phyloP scores from a whole-genome alignment of 2,797 vertebrate species.

The Cheirogaleus major region DNA sequence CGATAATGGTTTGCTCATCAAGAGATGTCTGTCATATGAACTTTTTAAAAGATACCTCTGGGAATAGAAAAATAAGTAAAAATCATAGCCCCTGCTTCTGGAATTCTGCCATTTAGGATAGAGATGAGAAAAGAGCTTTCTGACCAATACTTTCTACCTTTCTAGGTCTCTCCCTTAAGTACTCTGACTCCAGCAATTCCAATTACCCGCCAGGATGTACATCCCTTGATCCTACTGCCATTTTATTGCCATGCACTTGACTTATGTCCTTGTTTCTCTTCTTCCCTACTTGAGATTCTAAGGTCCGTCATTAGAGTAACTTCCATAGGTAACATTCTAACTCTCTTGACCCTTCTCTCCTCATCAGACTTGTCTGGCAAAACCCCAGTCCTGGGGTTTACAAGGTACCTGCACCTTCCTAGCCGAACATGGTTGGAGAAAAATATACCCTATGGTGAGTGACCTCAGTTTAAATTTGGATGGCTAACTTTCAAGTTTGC shows the following conservation, averaged over 20 bases:
- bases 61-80: not conserved
- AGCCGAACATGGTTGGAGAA: not conserved
- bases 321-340: not conserved
- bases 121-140: not conserved
- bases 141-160: not conserved
- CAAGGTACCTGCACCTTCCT: not conserved
- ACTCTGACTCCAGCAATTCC: not conserved
- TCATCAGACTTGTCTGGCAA: not conserved
- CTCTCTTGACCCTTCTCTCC: not conserved
- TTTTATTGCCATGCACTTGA: not conserved
- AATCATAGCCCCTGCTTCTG: not conserved
- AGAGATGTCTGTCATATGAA: not conserved
- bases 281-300: not conserved
- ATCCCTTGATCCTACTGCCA: not conserved
- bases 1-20: not conserved
- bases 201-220: not conserved
- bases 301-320: not conserved
- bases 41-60: not conserved
- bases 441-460: not conserved
- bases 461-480: not conserved
- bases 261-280: not conserved
- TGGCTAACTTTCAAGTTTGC: not conserved
- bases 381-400: not conserved
- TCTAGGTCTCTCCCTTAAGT: not conserved
- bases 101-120: not conserved